Conservation (phyloP, 1,140 invertebrate species). For the Drosophila jambulina region DNA sequence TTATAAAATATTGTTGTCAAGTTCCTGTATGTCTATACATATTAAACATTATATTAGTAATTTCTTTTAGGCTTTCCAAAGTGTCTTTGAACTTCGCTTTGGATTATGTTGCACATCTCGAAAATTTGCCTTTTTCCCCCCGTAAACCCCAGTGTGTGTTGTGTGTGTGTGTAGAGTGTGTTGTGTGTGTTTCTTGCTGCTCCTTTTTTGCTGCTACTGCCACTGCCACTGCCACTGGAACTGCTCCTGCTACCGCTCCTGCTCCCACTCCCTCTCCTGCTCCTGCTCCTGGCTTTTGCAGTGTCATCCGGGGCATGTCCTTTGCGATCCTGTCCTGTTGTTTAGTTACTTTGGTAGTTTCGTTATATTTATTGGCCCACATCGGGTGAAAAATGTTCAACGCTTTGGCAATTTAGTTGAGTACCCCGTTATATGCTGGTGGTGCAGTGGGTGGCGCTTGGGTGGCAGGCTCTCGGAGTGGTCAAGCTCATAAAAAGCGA, state of each 20-base stretch:
- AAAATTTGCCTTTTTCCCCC: constrained; percentile 11
- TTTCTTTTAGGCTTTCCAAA: neutral
- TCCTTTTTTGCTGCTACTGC: neutral
- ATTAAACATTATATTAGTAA: neutral
- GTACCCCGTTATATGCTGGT: constrained; percentile 79
- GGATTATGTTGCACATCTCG: neutral
- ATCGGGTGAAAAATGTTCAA: constrained; percentile 84
- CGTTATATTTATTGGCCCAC: constrained; percentile 85
- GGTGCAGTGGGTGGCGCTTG: constrained; percentile 13
- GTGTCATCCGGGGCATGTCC: constrained; percentile 43
- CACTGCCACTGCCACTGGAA: neutral
- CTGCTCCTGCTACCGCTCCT: neutral
- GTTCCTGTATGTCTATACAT: neutral
- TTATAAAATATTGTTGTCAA: too few species aligned
- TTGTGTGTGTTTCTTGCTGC: constrained; percentile 14
- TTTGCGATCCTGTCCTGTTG: constrained; percentile 59
- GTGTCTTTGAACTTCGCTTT: constrained; percentile 14
- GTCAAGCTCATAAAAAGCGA: constrained; percentile 74
- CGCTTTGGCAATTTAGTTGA: constrained; percentile 84
- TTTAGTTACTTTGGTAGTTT: constrained; percentile 84
- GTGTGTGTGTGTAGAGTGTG: neutral
- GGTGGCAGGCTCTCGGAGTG: neutral
- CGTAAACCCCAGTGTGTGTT: neutral
- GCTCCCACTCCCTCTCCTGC: neutral
- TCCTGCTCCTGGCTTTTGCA: constrained; percentile 19